phyloP scores from a whole-genome alignment of 2,888 invertebrate genomes.

The Hyalella azteca region DNA sequence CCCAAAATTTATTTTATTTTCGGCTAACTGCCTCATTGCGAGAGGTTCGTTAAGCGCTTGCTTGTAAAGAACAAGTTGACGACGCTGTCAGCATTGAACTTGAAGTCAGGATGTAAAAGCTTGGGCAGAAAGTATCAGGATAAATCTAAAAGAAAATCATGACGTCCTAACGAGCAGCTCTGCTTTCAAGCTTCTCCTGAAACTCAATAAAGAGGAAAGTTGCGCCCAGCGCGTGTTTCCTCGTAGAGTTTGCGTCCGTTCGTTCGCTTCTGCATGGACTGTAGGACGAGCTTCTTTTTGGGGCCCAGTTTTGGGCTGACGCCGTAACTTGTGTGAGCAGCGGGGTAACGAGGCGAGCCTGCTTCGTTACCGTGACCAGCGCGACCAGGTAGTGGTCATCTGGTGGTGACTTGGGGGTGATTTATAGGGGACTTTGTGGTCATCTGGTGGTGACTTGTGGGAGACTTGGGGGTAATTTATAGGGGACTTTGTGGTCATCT shows the following conservation, averaged over 20 bases:
- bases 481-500: no score
- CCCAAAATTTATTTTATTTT: no score
- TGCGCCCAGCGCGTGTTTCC: not conserved
- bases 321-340: conserved; percentile 11
- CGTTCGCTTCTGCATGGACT: not conserved
- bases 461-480: no score
- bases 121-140: not conserved
- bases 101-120: not conserved
- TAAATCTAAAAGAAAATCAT: conserved; percentile 23
- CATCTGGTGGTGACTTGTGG: no score
- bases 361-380: conserved; percentile 30
- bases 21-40: no score
- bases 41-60: no score
- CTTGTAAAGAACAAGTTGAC: no score
- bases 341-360: conserved; percentile 9
- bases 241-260: not conserved
- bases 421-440: no score
- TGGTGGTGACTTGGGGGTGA: no score
- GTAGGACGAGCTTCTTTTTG: not conserved
- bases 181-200: conserved; percentile 25
- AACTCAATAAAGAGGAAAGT: conserved; percentile 34
- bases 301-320: not conserved
- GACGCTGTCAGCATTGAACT: no score
- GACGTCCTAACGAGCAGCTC: conserved; percentile 8
- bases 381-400: not conserved